Evolutionary conservation across 53 echinoderm and acorn worm genomes (phyloP), one percentile per base, ranked within the genome.

Genomic region (Echinometra lucunter): DNA sequence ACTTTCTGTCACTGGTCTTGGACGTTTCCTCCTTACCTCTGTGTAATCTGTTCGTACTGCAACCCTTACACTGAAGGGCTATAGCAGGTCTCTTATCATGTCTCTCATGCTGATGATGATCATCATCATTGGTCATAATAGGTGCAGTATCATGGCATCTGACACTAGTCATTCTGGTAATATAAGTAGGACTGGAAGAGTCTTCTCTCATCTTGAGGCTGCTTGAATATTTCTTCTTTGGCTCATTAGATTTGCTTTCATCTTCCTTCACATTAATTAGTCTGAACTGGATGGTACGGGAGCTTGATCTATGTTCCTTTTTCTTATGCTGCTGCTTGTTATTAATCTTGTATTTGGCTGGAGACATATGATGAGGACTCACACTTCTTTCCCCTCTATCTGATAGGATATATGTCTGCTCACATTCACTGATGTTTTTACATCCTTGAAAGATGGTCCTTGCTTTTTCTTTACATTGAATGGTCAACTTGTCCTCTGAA

Each of bases 321-420:
- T 45, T 49, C 49, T 49, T 47, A 18, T n/a, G 15, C 49, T 85
- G 45, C 47, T n/a, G 25, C 27, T 49, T 49, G 10, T 44, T 85
- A 28, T 78, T 42, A 78, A n/a, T 49, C 49, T 49, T 47, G 49
- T 30, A 11, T 49, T 30, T 85, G 27, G 49, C n/a, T 47, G 85
- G 53, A 49, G 85, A 85, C 28, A 28, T 85, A 15, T 49, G 45
- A 85, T 47, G 53, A 49, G 85, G 85, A 4, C 28, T 49, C 10
- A 28, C 47, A 53, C 49, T n/a, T 49, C 30, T 85, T 85, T 19
- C 49, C 28, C 6, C 53, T 2, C 30, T n/a, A 28, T 85, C 85
- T 27, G 47, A n/a, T 49, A 85, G 12, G 21, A 85, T 85, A 49
- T 85, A 85, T 1, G 85, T 85, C 85, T 85, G 47, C 49, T 85